Evolutionary conservation across 2,797 vertebrate genomes (phyloP).

Genomic region (Takifugu ocellatus): DNA sequence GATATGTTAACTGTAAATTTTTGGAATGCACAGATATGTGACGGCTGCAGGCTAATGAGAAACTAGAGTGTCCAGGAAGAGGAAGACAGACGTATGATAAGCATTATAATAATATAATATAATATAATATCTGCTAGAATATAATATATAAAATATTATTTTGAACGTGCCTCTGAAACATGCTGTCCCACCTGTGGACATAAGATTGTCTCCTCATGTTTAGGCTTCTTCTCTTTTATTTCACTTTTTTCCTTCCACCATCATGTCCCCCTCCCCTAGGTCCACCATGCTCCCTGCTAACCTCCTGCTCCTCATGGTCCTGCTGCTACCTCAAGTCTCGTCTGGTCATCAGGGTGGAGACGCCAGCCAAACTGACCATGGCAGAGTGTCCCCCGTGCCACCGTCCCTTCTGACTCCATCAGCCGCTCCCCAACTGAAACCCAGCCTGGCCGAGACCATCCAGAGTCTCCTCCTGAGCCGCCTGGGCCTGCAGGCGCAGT

Average conservation of each 20-base stretch:
- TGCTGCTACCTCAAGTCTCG: slow-evolving; percentile 81
- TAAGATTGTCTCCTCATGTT: not conserved
- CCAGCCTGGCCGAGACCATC: slow-evolving; percentile 73
- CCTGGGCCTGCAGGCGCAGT: slow-evolving; percentile 77
- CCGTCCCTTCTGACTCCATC: slow-evolving; percentile 27
- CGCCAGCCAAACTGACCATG: slow-evolving; percentile 62
- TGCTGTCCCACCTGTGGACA: not conserved
- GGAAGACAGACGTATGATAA: slow-evolving; percentile 62
- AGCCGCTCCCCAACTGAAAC: slow-evolving; percentile 44
- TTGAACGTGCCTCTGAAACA: not conserved
- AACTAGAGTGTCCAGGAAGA: slow-evolving; percentile 68
- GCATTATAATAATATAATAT: no score
- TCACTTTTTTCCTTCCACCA: not conserved
- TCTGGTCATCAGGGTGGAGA: slow-evolving; percentile 74
- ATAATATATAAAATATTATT: slow-evolving; percentile 10
- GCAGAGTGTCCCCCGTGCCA: slow-evolving; percentile 36
- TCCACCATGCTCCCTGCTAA: slow-evolving; percentile 86
- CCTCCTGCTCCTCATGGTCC: slow-evolving; percentile 81
- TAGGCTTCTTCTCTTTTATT: not conserved
- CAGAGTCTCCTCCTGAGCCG: slow-evolving; percentile 78
- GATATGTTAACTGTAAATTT: slow-evolving; percentile 54
- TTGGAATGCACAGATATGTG: slow-evolving; percentile 58
- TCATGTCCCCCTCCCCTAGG: slow-evolving; percentile 49
- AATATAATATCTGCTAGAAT: no score
- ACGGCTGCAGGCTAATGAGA: slow-evolving; percentile 61